These are phyloP conservation scores for Hydrolagus colliei DNA, from an alignment of 2,797 vertebrate genomes.

Conservation along the genomic window DNA sequence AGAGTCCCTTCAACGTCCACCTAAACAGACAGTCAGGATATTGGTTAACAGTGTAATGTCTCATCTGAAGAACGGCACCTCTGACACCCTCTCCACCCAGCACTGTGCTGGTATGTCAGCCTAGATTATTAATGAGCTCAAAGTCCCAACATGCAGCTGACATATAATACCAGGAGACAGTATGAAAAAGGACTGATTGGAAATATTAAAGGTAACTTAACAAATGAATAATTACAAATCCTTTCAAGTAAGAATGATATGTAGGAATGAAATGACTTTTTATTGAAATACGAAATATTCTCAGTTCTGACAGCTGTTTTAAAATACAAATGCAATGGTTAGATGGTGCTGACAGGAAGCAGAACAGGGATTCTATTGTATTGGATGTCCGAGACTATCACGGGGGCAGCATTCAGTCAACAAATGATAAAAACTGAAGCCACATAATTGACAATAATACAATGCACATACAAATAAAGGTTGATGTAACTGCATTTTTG, in stretches of 20 bases:
- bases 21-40: no score
- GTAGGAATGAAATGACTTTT: not conserved
- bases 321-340: not conserved
- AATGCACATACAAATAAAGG: conserved; percentile 41
- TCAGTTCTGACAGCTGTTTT: not conserved
- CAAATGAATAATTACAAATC: no score
- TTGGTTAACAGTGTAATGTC: no score
- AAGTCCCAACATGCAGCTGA: no score
- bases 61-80: no score
- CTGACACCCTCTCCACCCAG: no score
- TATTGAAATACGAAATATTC: not conserved
- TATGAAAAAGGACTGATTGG: no score
- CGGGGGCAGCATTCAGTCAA: conserved; percentile 36
- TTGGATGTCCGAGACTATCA: conserved; percentile 45
- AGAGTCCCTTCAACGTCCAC: no score
- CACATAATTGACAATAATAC: conserved; percentile 33
- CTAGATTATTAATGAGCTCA: no score
- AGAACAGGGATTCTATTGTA: conserved; percentile 43
- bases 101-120: no score
- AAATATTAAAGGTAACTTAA: no score
- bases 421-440: conserved; percentile 43
- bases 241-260: not conserved
- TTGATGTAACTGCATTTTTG: conserved; percentile 47
- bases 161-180: no score
- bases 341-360: conserved; percentile 43